These are phyloP conservation scores for Parazoanthus darwini DNA, from an alignment of 92 coral and sea anemone genomes.

Conservation along the genomic window DNA sequence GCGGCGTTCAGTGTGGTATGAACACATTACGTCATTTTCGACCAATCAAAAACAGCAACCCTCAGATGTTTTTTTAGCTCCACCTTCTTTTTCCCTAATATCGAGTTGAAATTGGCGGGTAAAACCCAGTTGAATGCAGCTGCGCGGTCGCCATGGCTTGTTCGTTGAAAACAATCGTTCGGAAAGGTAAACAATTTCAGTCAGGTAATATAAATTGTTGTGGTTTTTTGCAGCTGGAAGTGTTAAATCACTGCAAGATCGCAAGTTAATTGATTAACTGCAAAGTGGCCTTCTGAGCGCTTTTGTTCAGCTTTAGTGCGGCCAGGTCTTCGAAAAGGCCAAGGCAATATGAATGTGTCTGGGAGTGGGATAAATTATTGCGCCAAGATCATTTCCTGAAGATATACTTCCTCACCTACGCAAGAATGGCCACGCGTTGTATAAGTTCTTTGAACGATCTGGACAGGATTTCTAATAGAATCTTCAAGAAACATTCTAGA, in stretches of 20 bases:
- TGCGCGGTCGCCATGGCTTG: slow-evolving; percentile 71
- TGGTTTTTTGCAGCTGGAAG: slow-evolving; percentile 23
- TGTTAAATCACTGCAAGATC: neutral
- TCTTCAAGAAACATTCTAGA: slow-evolving; percentile 67
- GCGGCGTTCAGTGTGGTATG: slow-evolving; percentile 17
- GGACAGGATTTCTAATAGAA: slow-evolving; percentile 75
- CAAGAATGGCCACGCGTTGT: slow-evolving; percentile 85
- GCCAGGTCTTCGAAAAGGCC: neutral
- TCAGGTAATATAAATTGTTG: slow-evolving; percentile 24
- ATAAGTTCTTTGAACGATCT: slow-evolving; percentile 75
- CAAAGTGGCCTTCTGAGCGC: neutral
- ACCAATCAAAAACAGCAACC: slow-evolving; percentile 62
- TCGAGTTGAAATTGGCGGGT: slow-evolving; percentile 52
- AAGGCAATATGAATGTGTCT: neutral
- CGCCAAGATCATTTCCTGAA: neutral
- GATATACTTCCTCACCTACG: neutral
- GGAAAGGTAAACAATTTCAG: neutral
- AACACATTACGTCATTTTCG: slow-evolving; percentile 65
- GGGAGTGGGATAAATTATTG: neutral
- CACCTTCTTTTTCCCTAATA: slow-evolving; percentile 62
- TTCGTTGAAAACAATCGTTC: slow-evolving; percentile 40
- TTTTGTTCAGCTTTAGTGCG: neutral
- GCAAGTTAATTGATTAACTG: neutral
- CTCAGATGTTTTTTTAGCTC: slow-evolving; percentile 30
- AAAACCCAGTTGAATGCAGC: slow-evolving; percentile 43